Conservation (phyloP, 2,888 invertebrate species). For the Limnephilus marmoratus region DNA sequence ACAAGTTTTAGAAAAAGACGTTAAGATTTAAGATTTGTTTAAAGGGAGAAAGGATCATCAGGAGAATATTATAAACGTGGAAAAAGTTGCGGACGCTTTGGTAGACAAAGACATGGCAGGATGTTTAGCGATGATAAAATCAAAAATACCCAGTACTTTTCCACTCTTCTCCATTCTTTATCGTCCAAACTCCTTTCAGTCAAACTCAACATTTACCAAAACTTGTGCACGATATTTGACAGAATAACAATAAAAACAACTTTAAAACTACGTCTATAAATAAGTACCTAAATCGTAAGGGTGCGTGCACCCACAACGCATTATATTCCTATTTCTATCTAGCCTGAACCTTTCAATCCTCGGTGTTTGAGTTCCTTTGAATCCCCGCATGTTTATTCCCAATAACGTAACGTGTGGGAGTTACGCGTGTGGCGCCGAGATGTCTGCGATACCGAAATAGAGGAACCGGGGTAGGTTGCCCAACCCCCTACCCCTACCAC, state of each 20-base stretch:
- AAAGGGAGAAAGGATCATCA: neutral
- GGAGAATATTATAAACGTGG: neutral
- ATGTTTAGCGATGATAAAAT: neutral
- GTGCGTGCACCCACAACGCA: neutral
- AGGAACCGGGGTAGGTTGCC: neutral
- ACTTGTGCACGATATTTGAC: neutral
- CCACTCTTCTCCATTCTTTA: neutral
- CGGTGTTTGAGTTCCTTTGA: neutral
- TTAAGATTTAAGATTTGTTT: no score
- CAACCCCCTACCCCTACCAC: neutral
- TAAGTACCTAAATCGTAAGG: neutral
- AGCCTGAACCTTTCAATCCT: neutral
- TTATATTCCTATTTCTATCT: neutral
- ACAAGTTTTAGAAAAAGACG: neutral
- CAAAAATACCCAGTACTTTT: neutral
- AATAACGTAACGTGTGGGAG: neutral
- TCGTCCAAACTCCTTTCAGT: neutral
- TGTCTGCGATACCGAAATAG: constrained; percentile 2
- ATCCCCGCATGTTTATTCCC: neutral
- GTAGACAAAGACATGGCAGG: neutral
- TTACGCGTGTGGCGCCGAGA: neutral
- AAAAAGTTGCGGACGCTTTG: neutral
- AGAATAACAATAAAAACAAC: neutral
- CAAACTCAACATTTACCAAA: neutral
- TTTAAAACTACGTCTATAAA: neutral